Evolutionary conservation across 2,888 invertebrate genomes (phyloP), one percentile per base, ranked within the genome.

Genomic region (Eudemis profundana): DNA sequence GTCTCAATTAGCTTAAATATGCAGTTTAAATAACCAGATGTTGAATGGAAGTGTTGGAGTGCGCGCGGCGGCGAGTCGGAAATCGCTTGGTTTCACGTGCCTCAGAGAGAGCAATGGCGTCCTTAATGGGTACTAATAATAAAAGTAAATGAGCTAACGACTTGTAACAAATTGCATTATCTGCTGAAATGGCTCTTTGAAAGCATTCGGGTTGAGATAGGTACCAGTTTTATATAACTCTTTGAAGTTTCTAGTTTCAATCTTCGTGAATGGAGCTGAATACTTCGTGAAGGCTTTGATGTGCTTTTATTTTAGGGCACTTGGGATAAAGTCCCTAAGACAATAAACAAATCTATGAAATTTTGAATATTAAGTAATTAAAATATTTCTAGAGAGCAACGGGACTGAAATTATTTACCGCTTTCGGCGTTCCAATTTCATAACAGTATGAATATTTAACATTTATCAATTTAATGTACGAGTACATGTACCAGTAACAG

Each of bases 81-180:
- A 73, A 75, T 72, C 76, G 73, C 71, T 74, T 68, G 68, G 66
- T 72, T 75, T 76, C 80, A 79, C 81, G 79, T 79, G 81, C 79
- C 57, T 51, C 53, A 67, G 70, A 70, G 70, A 76, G 74, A 79
- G 73, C 77, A 77, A 75, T 74, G 70, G 72, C 72, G 74, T 63
- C 73, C 77, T 76, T 85, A 85, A 86, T 84, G 81, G 83, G 78
- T 77, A 83, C 84, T 83, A 83, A 85, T 83, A 83, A 83, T 86
- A 85, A 85, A 85, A 83, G 78, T 78, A 85, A 88, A 86, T 85
- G 83, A 84, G 81, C 76, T 79, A 84, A 85, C 77, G 81, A 84
- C 83, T 86, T 85, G 79, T 83, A 83, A 84, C 81, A 86, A 87
- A 89, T 88, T 86, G 82, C 82, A 87, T 86, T 87, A 87, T 83